Conservation (phyloP, 1,140 invertebrate species). For the Trichomalopsis sarcophagae region DNA sequence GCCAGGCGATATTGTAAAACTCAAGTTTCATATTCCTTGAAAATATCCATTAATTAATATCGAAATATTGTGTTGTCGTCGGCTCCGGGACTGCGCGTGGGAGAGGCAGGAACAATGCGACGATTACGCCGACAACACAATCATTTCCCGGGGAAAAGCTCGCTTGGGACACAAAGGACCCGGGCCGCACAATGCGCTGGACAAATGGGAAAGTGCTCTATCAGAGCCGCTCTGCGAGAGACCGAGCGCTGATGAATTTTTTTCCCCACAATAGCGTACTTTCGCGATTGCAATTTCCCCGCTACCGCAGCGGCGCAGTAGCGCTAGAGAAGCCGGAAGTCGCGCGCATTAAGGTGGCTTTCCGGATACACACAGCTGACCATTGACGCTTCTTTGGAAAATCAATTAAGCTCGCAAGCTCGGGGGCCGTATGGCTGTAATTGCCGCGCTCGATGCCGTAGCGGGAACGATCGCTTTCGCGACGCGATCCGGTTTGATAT, state of each 20-base stretch:
- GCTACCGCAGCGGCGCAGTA: neutral
- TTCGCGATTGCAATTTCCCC: conserved; percentile 9
- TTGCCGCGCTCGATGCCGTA: conserved; percentile 8
- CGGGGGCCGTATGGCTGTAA: neutral
- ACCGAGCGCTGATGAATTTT: neutral
- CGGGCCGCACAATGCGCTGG: neutral
- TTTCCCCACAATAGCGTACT: neutral
- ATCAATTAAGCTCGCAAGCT: neutral
- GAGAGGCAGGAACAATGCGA: neutral
- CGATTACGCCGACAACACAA: neutral
- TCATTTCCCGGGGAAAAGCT: neutral
- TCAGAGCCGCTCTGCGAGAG: neutral
- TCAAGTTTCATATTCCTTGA: neutral
- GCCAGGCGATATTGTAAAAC: neutral
- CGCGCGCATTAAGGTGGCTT: neutral
- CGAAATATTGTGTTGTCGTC: neutral
- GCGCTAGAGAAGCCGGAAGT: neutral
- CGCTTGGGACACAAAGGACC: neutral
- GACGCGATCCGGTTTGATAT: neutral
- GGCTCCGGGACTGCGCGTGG: too few relatives aligned
- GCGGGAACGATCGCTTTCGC: conserved; percentile 16
- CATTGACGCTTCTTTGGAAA: too few relatives aligned
- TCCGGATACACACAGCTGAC: too few relatives aligned
- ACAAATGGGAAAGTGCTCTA: conserved; percentile 1
- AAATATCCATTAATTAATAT: neutral